Evolutionary conservation across 2,888 invertebrate species (phyloP), one percentile per base, ranked within the genome.

Genomic region (Eurois occulta): DNA sequence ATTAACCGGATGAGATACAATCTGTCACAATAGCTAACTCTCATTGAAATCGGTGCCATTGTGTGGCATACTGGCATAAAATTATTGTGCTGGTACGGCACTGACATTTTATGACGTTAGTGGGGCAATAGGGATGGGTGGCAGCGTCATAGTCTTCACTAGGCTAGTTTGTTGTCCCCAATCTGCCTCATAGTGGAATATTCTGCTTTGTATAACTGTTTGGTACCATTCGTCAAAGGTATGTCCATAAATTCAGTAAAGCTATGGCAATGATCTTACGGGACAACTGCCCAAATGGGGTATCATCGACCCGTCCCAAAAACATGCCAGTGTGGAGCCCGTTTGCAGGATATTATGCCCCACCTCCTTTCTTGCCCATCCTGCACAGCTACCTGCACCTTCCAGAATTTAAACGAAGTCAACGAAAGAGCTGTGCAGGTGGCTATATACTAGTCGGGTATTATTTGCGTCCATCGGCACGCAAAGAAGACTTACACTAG

Each of bases 1-100:
- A 89, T 89, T 83, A 89, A 92, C 92, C 92, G 92, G 92, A 93
- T 90, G 91, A 90, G 90, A 89, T 91, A 87, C 87, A 77, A 90
- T 91, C 86, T 81, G 86, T 89, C 86, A 92, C 93, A 93, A 91
- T 91, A 85, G 87, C 75, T 78, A 85, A 89, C 84, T 90, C 86
- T 85, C 86, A 90, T 91, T 90, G 86, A 89, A 78, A 91, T 88
- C 88, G 86, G 87, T 91, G 90, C 90, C 90, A 92, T 92, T 92
- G 93, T 93, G 88, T 87, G 87, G 81, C 88, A 79, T 75, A 81
- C 78, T 86, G 77, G 67, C 83, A 79, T 76, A 46, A 58, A 64
- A 69, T 72, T n/a, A 87, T 81, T 87, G 79, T 87, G 52, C 70
- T 71, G 52, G 71, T 79, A 73, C 70, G 58, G 35, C n/a, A 32